A percentile compares a stretch with the other conserved stretches of the same genome.
Evolutionary conservation across 2,113 vertebrate species (phyloP).

Genomic region (Felis chaus): DNA sequence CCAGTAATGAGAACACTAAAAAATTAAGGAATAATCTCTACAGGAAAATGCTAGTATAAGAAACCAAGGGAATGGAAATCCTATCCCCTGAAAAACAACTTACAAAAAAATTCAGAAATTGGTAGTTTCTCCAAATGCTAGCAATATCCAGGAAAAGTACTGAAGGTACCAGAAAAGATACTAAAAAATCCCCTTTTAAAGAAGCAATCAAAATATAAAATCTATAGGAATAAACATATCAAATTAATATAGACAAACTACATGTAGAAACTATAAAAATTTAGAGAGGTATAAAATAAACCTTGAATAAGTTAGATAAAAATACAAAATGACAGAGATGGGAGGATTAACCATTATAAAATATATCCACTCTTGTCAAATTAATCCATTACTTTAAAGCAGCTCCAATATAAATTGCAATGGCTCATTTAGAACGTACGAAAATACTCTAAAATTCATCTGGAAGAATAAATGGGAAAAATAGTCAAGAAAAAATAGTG

Average conservation of each 20-base stretch:
- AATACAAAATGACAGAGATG: neutral
- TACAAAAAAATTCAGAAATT: neutral
- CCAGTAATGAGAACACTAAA: neutral
- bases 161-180: neutral
- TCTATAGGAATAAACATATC: constrained; percentile 23
- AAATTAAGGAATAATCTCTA: constrained; percentile 11
- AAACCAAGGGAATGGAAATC: neutral
- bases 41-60: neutral
- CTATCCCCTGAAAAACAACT: neutral
- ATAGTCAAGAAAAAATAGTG: neutral
- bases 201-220: constrained; percentile 1
- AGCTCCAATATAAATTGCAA: neutral
- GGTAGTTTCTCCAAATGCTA: neutral
- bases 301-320: neutral
- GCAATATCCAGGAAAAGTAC: neutral
- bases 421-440: neutral
- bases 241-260: neutral
- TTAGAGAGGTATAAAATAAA: neutral
- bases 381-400: neutral
- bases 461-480: neutral
- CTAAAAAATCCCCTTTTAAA: neutral
- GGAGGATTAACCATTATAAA: neutral
- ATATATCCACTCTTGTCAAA: neutral
- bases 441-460: neutral
- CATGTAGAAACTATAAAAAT: neutral